Conservation (phyloP, 2,888 invertebrate species). For the Tolmerus cingulatus region DNA sequence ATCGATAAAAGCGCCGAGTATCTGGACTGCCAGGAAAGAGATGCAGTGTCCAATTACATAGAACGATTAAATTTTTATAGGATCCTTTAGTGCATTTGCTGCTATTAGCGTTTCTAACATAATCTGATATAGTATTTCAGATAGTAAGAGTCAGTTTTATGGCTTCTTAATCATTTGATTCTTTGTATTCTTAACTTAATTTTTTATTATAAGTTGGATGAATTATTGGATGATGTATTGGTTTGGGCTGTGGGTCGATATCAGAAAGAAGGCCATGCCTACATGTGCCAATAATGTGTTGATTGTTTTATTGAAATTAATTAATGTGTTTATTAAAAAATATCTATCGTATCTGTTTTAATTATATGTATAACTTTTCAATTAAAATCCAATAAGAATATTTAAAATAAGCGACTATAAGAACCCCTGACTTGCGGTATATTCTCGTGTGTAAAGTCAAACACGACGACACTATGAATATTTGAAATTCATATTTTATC, state of each 20-base stretch:
- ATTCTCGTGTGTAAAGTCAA: no score
- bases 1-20: not conserved
- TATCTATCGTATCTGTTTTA: no score
- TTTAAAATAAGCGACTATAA: no score
- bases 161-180: not conserved
- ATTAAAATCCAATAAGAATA: no score
- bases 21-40: not conserved
- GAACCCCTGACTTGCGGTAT: no score
- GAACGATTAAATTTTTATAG: not conserved
- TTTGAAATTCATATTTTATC: no score
- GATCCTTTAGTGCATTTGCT: not conserved
- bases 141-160: not conserved
- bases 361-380: no score
- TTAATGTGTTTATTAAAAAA: not conserved
- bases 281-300: not conserved
- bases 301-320: not conserved
- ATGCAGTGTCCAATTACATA: not conserved
- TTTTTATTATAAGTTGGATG: not conserved
- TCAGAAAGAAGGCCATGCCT: not conserved
- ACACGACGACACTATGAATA: no score
- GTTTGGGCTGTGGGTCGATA: no score
- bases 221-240: no score
- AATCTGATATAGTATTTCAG: not conserved
- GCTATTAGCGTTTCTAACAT: not conserved
- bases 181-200: not conserved